Evolutionary conservation across 92 coral and sea anemone genomes (phyloP).

Genomic region (Umimayanthus kanabou): DNA sequence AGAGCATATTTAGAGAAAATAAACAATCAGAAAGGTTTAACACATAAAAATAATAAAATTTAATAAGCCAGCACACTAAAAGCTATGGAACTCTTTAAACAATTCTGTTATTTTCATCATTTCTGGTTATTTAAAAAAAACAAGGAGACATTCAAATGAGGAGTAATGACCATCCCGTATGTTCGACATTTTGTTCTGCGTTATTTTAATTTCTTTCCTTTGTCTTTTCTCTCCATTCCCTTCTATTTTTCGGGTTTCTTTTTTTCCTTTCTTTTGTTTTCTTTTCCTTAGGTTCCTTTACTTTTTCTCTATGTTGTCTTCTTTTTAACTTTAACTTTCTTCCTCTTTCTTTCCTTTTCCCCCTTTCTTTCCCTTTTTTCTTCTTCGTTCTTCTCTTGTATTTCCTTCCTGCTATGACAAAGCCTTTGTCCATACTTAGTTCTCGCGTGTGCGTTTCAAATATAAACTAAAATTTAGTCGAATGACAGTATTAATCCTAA

Average conservation of each 20-base stretch:
- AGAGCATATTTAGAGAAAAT: neutral
- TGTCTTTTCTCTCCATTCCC: neutral
- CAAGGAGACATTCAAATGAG: neutral
- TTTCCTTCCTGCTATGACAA: too few relatives aligned
- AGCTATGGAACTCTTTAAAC: neutral
- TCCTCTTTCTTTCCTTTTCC: neutral
- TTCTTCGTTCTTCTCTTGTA: neutral
- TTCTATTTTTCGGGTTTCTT: too few relatives aligned
- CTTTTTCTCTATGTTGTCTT: too few relatives aligned
- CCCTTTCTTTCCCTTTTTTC: neutral
- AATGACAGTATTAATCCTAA: too few relatives aligned
- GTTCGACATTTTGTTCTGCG: neutral
- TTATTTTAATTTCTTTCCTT: too few relatives aligned
- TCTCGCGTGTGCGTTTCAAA: neutral
- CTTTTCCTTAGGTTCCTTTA: neutral
- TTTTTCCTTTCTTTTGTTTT: neutral
- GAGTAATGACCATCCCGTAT: neutral
- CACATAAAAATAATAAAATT: too few relatives aligned
- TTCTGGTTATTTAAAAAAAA: too few relatives aligned
- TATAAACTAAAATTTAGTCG: neutral
- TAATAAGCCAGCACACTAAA: neutral
- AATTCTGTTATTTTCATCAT: neutral
- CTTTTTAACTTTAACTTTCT: neutral
- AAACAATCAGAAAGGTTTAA: neutral
- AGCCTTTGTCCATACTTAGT: too few relatives aligned